Evolutionary conservation across 2,888 invertebrate species (phyloP), one percentile per base, ranked within the genome.

Genomic region (Glaucopsyche alexis): DNA sequence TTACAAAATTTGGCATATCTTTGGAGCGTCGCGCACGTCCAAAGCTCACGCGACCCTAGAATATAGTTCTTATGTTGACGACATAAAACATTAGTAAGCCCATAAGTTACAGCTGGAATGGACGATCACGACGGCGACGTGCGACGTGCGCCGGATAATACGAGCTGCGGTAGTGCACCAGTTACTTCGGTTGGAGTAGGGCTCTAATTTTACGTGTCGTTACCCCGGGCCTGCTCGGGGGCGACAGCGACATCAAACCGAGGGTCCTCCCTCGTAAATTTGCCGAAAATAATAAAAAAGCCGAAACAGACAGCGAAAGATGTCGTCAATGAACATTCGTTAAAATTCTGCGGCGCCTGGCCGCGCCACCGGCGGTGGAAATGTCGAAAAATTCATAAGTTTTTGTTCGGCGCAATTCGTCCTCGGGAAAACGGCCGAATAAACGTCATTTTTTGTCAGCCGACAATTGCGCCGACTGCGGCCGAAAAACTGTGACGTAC

Each of bases 401-500:
- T 85, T 86, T 86, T 86, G 81, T 77, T 75, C 74, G 71, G 71
- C 79, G 80, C 83, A 83, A 83, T 83, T 82, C 83, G 82, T 80
- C 77, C 80, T 77, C 79, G 82, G 78, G 81, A 83, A 83, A 86
- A 83, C 80, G 80, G 76, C 78, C 84, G 82, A 83, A 83, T 84
- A 83, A 81, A 80, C 83, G 86, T 83, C 84, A 85, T 83, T 86
- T 85, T 87, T 87, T 79, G 76, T 75, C 74, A 75, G 74, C 72
- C 76, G 79, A 83, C 85, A 85, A 86, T 87, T 83, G 85, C 78
- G 74, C 78, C 76, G 79, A 76, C 71, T 72, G 77, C 77, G 76
- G 80, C 80, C 77, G 74, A 85, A 84, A 87, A 87, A 82, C 78
- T 75, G 80, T 83, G 82, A 87, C 84, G 79, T 85, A 87, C 80